phyloP scores from a whole-genome alignment of 2,113 vertebrate species.

The Microcebus ravelobensis region DNA sequence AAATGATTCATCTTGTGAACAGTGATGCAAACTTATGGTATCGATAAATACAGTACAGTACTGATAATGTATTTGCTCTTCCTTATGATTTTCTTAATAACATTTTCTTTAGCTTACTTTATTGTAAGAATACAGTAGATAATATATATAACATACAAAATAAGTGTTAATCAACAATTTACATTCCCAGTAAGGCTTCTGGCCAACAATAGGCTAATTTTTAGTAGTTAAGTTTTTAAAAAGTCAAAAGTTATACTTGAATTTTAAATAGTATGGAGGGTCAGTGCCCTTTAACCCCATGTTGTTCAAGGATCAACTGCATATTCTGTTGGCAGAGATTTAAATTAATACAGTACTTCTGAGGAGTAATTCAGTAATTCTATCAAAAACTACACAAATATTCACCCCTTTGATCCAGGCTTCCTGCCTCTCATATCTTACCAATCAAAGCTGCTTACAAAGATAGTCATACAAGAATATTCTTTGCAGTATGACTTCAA shows the following conservation, averaged over 20 bases:
- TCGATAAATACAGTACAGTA: not conserved
- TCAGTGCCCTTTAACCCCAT: not conserved
- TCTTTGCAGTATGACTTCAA: not conserved
- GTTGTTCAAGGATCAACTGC: not conserved
- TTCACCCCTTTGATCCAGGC: not conserved
- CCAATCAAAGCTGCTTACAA: not conserved
- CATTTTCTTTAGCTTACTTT: not conserved
- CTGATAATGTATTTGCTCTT: not conserved
- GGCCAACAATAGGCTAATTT: not conserved
- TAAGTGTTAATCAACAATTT: not conserved
- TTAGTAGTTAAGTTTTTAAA: not conserved
- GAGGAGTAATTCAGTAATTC: not conserved
- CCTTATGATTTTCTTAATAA: not conserved
- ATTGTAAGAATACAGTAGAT: not conserved
- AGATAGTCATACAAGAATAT: not conserved
- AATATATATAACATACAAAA: not conserved
- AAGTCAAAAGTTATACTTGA: not conserved
- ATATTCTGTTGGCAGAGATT: not conserved
- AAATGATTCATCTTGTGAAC: not conserved
- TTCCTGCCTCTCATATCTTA: conserved; percentile 39
- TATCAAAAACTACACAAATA: conserved; percentile 43
- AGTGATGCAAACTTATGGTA: too few species aligned
- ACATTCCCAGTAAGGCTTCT: not conserved
- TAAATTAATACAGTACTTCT: not conserved
- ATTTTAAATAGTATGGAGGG: not conserved